Evolutionary conservation across 2,113 vertebrate species (phyloP).

Genomic region (Aleadryas rufinucha): DNA sequence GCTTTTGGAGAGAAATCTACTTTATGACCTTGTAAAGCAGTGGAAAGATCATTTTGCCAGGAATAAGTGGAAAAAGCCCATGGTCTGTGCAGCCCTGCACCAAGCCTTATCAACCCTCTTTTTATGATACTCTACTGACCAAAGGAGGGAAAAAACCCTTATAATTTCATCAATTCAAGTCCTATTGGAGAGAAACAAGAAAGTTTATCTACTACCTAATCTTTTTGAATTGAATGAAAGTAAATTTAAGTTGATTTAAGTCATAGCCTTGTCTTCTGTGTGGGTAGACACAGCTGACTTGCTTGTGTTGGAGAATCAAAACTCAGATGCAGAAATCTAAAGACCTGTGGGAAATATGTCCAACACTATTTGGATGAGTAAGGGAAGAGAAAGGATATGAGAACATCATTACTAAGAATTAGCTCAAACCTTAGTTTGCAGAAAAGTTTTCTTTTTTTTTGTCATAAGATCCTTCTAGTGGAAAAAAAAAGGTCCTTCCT

Average conservation of each 20-base stretch:
- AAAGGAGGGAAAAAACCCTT: background rate
- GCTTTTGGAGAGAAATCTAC: background rate
- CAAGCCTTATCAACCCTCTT: background rate
- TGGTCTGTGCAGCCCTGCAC: background rate
- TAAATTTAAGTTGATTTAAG: background rate
- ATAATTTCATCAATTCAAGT: background rate
- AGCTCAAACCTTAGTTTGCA: background rate
- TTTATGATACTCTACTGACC: background rate
- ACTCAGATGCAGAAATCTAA: background rate
- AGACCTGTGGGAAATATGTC: background rate
- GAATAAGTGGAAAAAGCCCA: background rate
- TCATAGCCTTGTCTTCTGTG: background rate
- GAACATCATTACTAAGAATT: background rate
- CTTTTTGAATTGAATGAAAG: background rate
- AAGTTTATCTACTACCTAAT: background rate
- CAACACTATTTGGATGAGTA: background rate
- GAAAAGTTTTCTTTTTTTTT: background rate
- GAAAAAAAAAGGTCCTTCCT: background rate
- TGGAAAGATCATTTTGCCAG: background rate
- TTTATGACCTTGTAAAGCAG: background rate
- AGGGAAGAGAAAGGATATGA: background rate
- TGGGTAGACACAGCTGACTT: background rate
- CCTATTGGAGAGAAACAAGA: background rate
- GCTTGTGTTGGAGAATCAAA: background rate
- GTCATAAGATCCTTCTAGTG: background rate